Base-by-base conservation (phyloP, 2,888 invertebrate genomes). In the Acrobasis consociella region DNA sequence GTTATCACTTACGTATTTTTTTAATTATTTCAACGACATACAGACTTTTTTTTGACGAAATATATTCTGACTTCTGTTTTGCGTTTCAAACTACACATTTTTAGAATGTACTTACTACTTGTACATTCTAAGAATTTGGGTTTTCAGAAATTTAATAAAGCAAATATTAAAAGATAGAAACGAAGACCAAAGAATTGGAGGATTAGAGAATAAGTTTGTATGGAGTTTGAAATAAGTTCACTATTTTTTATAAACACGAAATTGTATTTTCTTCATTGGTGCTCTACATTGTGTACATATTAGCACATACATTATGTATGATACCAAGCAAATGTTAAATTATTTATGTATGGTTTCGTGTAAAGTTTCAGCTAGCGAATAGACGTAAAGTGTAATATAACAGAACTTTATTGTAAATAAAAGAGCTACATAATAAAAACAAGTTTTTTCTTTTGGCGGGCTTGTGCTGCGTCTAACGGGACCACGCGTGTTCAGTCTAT, bases 341-440 rank as follows among this genome's bases (percentile, higher is more conserved):
- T 60, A 42, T 51, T 51, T 22, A 3, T 13, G n/a, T 46, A 46
- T 46, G 46, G 46, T 17, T 42, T 39, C 37, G 59, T 38, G 38
- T 60, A 60, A 38, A 58, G 59, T 9, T 53, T 38, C 38, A 15
- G 53, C 37, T 53, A 37, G 38, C 56, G 17, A 42, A 17, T 56
- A 56, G 56, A 56, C 38, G 13, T 78, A 79, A 77, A 75, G 73
- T 73, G 79, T 81, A 80, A 74, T 69, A 69, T 74, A 68, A 68
- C 66, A 67, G 62, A 70, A 65, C 69, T 77, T 76, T 82, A 78
- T 80, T 82, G 81, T 82, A 82, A 81, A 82, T 82, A 82, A 80
- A 80, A 78, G 72, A 76, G 76, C 70, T 42, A 56, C 42, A 53
- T 31, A 17, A 52, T 7, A 58, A 67, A 67, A 62, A 37, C 42